These are phyloP conservation scores for Ambastaia sidthimunki DNA, from an alignment of 2,797 vertebrate genomes.

Conservation along the genomic window DNA sequence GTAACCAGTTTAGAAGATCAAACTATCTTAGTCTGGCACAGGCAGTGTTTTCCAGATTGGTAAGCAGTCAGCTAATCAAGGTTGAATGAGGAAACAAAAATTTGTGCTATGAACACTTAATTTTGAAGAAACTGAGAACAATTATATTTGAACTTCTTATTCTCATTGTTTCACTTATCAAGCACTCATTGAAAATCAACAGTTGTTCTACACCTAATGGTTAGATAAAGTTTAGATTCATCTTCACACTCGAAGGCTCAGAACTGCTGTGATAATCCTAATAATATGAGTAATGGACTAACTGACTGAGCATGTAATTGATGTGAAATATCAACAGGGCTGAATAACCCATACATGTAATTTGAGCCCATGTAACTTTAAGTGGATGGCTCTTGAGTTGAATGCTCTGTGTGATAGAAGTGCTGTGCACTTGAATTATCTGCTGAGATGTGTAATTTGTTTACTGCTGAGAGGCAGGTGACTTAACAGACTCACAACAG, in stretches of 20 bases:
- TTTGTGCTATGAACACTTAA: no score
- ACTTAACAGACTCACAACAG: conserved; percentile 1
- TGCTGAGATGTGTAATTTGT: conserved; percentile 42
- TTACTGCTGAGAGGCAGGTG: conserved; percentile 33
- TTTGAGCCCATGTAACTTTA: conserved; percentile 55
- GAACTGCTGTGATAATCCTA: conserved; percentile 34
- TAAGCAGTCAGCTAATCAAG: no score
- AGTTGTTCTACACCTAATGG: conserved; percentile 14
- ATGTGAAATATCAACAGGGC: conserved; percentile 55
- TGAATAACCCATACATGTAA: conserved; percentile 56
- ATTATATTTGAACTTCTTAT: conserved; percentile 17
- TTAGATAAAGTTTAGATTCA: conserved; percentile 21
- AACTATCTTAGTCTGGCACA: no score
- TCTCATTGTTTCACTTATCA: conserved; percentile 5
- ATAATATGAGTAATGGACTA: conserved; percentile 42
- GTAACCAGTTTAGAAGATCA: no score
- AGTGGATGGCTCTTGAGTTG: conserved; percentile 55
- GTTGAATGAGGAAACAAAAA: no score
- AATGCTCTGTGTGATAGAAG: conserved; percentile 50
- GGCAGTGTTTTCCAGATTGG: no score
- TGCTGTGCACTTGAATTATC: conserved; percentile 44
- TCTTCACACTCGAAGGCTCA: conserved; percentile 14
- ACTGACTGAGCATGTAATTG: conserved; percentile 56
- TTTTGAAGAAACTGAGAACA: conserved; percentile 2
- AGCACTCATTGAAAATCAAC: conserved; percentile 12